A percentile compares a stretch with the other conserved stretches of the same genome.
Conservation (phyloP, 2,888 invertebrate species). For the Automeris io region DNA sequence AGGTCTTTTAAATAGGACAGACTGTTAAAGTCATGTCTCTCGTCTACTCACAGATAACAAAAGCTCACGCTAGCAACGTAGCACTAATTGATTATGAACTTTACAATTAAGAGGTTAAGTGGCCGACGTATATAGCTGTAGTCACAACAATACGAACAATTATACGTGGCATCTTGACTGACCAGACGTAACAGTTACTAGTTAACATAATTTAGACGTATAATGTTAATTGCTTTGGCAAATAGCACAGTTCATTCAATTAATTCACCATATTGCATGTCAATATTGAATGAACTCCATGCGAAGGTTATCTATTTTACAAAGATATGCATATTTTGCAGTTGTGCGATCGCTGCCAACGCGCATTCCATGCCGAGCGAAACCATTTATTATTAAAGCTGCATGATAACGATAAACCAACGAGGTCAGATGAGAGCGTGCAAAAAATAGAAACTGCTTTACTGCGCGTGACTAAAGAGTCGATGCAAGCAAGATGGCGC, state of each 20-base stretch:
- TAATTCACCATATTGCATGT: constrained; percentile 26
- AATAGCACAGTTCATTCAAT: constrained; percentile 22
- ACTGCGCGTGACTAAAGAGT: constrained; percentile 70
- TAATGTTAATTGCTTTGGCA: constrained; percentile 22
- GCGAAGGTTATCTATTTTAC: constrained; percentile 55
- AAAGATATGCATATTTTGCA: constrained; percentile 31
- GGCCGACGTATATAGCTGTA: constrained; percentile 37
- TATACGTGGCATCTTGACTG: constrained; percentile 25
- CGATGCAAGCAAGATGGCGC: constrained; percentile 67
- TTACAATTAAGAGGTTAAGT: constrained; percentile 60
- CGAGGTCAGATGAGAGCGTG: constrained; percentile 69
- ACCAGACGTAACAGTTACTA: constrained; percentile 20
- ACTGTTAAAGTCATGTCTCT: constrained; percentile 44
- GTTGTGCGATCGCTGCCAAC: constrained; percentile 36
- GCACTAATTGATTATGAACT: constrained; percentile 62
- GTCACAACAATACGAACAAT: constrained; percentile 32
- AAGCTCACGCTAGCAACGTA: constrained; percentile 59
- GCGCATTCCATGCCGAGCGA: constrained; percentile 48
- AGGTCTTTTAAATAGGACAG: constrained; percentile 39
- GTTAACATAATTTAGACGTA: constrained; percentile 15
- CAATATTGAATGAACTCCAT: constrained; percentile 40
- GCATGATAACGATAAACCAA: constrained; percentile 73
- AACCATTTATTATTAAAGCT: constrained; percentile 63
- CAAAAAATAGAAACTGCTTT: constrained; percentile 72
- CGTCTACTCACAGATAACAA: constrained; percentile 49